Percentiles rank a stretch among this genome's conserved stretches.
phyloP scores from a whole-genome alignment of 2,888 invertebrate species.

The Zootermopsis nevadensis region DNA sequence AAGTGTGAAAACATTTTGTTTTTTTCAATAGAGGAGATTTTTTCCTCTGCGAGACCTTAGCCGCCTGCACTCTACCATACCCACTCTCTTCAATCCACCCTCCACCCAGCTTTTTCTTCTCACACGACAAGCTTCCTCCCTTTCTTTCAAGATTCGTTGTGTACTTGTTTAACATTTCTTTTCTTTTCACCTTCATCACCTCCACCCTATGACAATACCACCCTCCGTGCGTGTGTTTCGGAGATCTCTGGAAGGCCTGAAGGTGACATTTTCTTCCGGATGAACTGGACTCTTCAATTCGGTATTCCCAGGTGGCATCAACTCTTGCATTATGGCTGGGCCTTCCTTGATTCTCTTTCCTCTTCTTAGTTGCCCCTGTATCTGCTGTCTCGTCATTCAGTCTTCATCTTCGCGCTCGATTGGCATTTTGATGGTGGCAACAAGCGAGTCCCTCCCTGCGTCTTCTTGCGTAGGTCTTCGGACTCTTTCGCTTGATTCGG shows the following conservation, averaged over 20 bases:
- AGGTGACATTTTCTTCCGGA: slow-evolving; percentile 51
- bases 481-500: no score
- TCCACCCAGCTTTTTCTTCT: slow-evolving; percentile 23
- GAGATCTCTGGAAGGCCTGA: slow-evolving; percentile 25
- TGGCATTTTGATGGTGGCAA: slow-evolving; percentile 32
- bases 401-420: slow-evolving; percentile 34
- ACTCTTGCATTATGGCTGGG: slow-evolving; percentile 47
- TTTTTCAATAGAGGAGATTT: slow-evolving; percentile 52
- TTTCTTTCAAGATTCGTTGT: slow-evolving; percentile 40
- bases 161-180: slow-evolving; percentile 48
- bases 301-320: slow-evolving; percentile 49
- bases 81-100: slow-evolving; percentile 51
- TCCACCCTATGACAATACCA: slow-evolving; percentile 2
- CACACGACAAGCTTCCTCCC: slow-evolving; percentile 20
- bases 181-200: slow-evolving; percentile 36
- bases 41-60: slow-evolving; percentile 46
- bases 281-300: slow-evolving; percentile 51
- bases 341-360: slow-evolving; percentile 35
- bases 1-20: slow-evolving; percentile 52
- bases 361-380: slow-evolving; percentile 25
- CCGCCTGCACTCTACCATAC: no score
- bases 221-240: slow-evolving; percentile 46
- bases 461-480: neutral
- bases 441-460: neutral
- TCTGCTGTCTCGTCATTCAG: slow-evolving; percentile 43